A percentile compares a stretch with the other conserved stretches of the same genome.
Evolutionary conservation across 2,113 vertebrate species (phyloP).

Genomic region (Callochromis pleurospilus): DNA sequence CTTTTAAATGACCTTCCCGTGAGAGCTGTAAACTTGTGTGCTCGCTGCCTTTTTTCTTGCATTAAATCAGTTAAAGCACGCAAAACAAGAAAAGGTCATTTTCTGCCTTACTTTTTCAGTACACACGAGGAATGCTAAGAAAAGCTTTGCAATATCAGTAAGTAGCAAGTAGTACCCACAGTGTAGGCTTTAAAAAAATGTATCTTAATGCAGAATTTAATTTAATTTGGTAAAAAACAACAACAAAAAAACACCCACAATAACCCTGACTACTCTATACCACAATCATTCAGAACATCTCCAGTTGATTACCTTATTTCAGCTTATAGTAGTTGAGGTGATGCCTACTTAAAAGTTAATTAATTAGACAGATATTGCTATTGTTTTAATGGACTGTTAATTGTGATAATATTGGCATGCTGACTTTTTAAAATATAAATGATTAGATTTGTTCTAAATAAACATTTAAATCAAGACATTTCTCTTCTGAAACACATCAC

Average conservation of each 20-base stretch:
- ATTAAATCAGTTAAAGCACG: neutral
- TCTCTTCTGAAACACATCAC: neutral
- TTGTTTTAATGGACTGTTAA: neutral
- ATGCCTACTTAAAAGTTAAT: neutral
- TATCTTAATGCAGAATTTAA: neutral
- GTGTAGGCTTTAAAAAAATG: neutral
- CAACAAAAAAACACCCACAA: accelerated
- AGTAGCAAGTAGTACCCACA: neutral
- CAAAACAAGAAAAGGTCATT: neutral
- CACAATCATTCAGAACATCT: neutral
- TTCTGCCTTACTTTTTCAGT: neutral
- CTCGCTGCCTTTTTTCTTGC: neutral
- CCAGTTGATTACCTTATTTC: neutral
- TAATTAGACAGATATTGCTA: neutral
- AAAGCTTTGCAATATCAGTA: neutral
- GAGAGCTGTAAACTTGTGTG: neutral
- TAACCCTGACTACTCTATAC: neutral
- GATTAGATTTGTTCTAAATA: neutral
- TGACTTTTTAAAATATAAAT: neutral
- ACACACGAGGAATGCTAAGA: neutral
- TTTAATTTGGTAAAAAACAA: neutral
- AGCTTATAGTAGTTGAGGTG: neutral
- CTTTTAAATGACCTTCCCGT: neutral
- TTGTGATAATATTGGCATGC: neutral
- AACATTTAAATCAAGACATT: neutral